Base-by-base conservation (phyloP, 2,888 invertebrate genomes). In the Phaedon cochleariae region DNA sequence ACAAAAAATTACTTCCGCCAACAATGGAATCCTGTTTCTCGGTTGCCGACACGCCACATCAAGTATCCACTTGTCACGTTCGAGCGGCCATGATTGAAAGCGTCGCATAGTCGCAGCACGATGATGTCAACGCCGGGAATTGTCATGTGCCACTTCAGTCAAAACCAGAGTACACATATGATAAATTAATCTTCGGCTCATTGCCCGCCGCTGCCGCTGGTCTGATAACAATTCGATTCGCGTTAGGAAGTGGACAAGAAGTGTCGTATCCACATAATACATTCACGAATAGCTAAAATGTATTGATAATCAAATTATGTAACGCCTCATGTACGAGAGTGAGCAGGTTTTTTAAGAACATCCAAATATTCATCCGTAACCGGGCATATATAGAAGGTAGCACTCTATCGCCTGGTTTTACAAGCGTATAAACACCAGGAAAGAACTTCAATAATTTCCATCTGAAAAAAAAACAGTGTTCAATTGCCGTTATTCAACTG, bases 101-200 rank as follows among this genome's bases (percentile, higher is more conserved):
- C 73, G 72, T 70, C 74, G 71, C 73, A 74, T 74, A 75, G 74
- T 72, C 73, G 69, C 61, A 52, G 71, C 70, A 71, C 75, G 72
- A 77, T 76, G 75, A 71, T 78, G 74, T 74, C 69, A 74, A 74
- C 70, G 71, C 69, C 71, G 75, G 77, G 74, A 78, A 77, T 77
- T 77, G 78, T 78, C 78, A 74, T 76, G 74, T 76, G 77, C 76
- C 78, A 76, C 75, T 76, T 78, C 77, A 76, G 77, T 77, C 77
- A 77, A 73, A 72, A 71, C 70, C 78, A 78, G 76, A 74, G 73
- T 72, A 69, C 72, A 73, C 74, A 75, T 76, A 74, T 76, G 77
- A 78, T 75, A 74, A 78, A 77, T 78, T 77, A 77, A 76, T 77
- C 70, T 58, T 58, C 49, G 61, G 57, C 61, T 63, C 54, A 54